Base-by-base conservation (phyloP, 2,113 vertebrate genomes). In the Dromiciops gliroides region DNA sequence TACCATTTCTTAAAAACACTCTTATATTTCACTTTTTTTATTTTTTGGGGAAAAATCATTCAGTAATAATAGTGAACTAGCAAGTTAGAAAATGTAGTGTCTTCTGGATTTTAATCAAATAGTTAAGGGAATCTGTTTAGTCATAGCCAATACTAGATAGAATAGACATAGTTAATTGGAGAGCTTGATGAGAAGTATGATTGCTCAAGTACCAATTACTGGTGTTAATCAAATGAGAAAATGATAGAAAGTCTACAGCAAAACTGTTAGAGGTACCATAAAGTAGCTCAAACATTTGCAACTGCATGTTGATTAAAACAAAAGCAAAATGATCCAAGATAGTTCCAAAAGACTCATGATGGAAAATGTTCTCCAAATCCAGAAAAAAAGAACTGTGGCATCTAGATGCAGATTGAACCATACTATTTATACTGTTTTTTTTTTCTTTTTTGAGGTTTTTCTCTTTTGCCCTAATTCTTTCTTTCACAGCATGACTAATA, bases 51-150 rank as follows among this genome's bases (percentile, higher is more conserved):
- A 44, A 67, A 91, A 95, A 93, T 88, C 48, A 95, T 92, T 95
- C 48, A 60, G 11, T n/a, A 37, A 90, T 93, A 37, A 89, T 6
- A 94, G 48, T 83, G 91, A 93, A 75, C n/a, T n/a, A 75, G 44
- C 37, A 95, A 95, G 92, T 94, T 92, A 95, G 8, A 53, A 14
- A 56, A 10, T 12, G 67, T 8, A 95, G 49, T 90, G 75, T n/a
- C 25, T 19, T 44, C 1, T 96, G 88, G 50, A 44, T 96, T 60
- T 53, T 47, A 90, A 37, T 60, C 26, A 52, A 91, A 90, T 0
- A 60, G 50, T 50, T 90, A 93, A 94, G 90, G 92, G 93, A 94
- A 94, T 48, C 49, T 92, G 24, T 89, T 94, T 53, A 93, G 60
- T 50, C 44, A 96, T 10, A 47, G 6, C 14, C 8, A 51, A 88